Evolutionary conservation across 2,797 vertebrate species (phyloP).

Genomic region (Potorous gilbertii): DNA sequence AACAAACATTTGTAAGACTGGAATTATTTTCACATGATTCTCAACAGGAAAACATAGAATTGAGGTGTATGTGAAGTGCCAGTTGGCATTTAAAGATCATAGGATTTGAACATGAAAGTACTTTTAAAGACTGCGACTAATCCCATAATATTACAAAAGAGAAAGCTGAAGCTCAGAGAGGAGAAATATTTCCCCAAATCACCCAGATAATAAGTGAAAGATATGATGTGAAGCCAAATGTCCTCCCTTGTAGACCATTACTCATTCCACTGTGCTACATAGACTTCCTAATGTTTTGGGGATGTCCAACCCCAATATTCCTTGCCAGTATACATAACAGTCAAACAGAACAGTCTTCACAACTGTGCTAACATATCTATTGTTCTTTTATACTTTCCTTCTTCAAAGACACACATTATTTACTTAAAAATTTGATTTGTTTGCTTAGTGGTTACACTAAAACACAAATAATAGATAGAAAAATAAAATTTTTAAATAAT

Average conservation of each 20-base stretch:
- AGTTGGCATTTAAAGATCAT: neutral
- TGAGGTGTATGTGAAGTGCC: neutral
- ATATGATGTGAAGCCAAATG: neutral
- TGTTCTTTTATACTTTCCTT: neutral
- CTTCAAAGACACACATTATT: slow-evolving; percentile 6
- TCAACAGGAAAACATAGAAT: neutral
- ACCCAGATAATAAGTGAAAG: neutral
- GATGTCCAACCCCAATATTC: neutral
- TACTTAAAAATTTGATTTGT: slow-evolving; percentile 12
- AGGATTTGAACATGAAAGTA: neutral
- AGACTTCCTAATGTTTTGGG: neutral
- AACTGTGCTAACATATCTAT: neutral
- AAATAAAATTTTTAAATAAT: neutral
- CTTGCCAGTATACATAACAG: neutral
- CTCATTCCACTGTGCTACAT: neutral
- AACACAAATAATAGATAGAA: neutral
- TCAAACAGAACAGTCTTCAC: neutral
- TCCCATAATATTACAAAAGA: neutral
- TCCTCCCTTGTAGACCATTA: neutral
- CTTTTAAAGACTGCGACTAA: neutral
- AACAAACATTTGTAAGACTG: neutral
- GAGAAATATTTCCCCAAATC: neutral
- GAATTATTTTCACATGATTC: neutral
- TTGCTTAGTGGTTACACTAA: slow-evolving; percentile 47
- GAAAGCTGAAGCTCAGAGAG: neutral